These are phyloP conservation scores for Diarsia brunnea DNA, from an alignment of 2,888 invertebrate species.

Conservation along the genomic window DNA sequence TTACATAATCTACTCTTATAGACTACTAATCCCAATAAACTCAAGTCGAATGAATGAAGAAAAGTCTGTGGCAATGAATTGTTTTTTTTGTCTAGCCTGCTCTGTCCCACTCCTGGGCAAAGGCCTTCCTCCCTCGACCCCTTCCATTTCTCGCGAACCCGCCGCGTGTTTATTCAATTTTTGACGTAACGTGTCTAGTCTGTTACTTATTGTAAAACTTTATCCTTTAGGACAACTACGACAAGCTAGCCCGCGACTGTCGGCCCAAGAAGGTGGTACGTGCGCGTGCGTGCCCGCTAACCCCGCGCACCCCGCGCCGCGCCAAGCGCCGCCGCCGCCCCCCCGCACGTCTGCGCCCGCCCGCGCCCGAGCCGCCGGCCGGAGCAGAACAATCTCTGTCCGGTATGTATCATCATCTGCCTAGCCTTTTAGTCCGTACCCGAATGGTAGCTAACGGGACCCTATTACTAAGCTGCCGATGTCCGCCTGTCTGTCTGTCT, in stretches of 20 bases:
- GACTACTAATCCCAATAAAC: neutral
- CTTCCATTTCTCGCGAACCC: no score
- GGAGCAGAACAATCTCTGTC: conserved; percentile 76
- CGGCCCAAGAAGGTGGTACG: conserved; percentile 94
- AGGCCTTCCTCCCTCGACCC: no score
- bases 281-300: conserved; percentile 83
- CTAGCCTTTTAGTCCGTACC: no score
- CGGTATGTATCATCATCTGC: conserved; percentile 65
- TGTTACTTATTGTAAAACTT: no score
- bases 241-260: conserved; percentile 93
- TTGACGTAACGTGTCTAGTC: no score
- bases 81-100: no score
- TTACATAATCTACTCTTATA: no score
- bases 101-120: no score
- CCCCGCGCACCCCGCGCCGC: conserved; percentile 63
- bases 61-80: neutral
- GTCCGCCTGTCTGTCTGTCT: no score
- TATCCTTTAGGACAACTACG: conserved; percentile 93
- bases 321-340: conserved; percentile 69
- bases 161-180: no score
- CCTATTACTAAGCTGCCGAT: no score
- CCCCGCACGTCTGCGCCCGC: conserved; percentile 66
- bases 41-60: neutral
- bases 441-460: no score
- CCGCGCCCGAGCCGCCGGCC: conserved; percentile 49